Evolutionary conservation across 2,113 vertebrate genomes (phyloP).

Genomic region (Brachirus orientalis): DNA sequence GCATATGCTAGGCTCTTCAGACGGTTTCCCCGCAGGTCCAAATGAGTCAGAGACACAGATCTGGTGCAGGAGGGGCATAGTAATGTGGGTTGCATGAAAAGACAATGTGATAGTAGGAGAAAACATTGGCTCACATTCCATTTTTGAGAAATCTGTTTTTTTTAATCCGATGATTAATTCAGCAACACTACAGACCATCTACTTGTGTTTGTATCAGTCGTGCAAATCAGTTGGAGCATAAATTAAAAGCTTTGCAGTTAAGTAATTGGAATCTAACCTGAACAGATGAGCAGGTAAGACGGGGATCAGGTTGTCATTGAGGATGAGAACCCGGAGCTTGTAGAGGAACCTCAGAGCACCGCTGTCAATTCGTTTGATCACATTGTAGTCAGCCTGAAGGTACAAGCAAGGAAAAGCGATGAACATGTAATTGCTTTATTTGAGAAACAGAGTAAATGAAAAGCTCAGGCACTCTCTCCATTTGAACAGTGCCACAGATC

Average conservation of each 20-base stretch:
- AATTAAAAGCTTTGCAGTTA: constrained; percentile 51
- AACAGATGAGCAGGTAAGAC: constrained; percentile 94
- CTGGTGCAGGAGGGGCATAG: constrained; percentile 65
- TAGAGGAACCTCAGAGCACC: constrained; percentile 95
- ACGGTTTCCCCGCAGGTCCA: constrained; percentile 97
- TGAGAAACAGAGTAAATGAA: constrained; percentile 18
- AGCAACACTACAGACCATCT: constrained; percentile 22
- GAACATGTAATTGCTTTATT: constrained; percentile 41
- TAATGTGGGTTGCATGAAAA: constrained; percentile 51
- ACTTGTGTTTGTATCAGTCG: constrained; percentile 45
- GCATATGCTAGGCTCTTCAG: constrained; percentile 94
- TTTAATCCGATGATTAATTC: constrained; percentile 39
- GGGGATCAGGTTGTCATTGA: constrained; percentile 98
- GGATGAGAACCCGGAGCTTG: constrained; percentile 95
- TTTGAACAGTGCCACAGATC: constrained; percentile 11
- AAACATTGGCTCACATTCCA: constrained; percentile 37
- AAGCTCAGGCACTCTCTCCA: background rate
- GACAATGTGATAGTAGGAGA: constrained; percentile 21
- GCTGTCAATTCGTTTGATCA: constrained; percentile 96
- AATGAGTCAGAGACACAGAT: constrained; percentile 96
- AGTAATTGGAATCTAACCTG: constrained; percentile 70
- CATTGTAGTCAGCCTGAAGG: constrained; percentile 98
- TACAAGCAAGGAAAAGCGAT: constrained; percentile 60
- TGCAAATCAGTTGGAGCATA: constrained; percentile 30
- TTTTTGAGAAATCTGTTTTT: constrained; percentile 30